Base-by-base conservation (phyloP, 2,888 invertebrate genomes). In the Nudaria mundana region DNA sequence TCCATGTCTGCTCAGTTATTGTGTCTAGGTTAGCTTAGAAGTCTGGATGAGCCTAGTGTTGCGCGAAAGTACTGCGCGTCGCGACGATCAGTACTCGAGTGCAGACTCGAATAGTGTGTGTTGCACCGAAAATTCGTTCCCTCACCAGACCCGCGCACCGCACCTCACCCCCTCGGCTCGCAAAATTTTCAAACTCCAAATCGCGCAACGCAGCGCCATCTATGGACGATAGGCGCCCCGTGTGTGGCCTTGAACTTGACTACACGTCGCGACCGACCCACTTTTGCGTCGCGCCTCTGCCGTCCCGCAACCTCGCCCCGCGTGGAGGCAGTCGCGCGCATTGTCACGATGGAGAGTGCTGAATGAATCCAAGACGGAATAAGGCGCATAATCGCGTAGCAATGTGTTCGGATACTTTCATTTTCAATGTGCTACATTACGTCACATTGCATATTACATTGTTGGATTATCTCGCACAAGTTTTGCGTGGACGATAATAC, bases 221-320 rank as follows among this genome's bases (percentile, higher is more conserved):
- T 87, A 81, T 71, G 76, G 72, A 71, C 77, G 77, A 72, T 74
- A 52, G 64, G 69, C 64, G 64, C 70, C 60, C 57, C 60, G 67
- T 66, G 68, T 63, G 85, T 82, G 79, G 82, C 87, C 86, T 86
- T 87, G 87, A 88, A 87, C 87, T 87, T 88, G 87, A 85, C 82
- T 75, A 66, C 68, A 68, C 76, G 75, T 71, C 79, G 78, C 75
- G 71, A 71, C 65, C 85, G 86, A 87, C 86, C 86, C 83, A 86
- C 72, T 71, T 85, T 83, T 66, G 76, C 73, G 68, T 48, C 69
- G 63, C 56, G 55, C 62, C 73, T 67, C 42, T 37, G 24, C 37
- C 42, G 30, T 23, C 29, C 25, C 30, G 12, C 30, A 29, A 15
- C 37, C 69, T 58, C 70, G 66, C 72, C 63, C 70, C 77, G 63